Conservation (phyloP, 2,888 invertebrate species). For the Aleiodes testaceus region DNA sequence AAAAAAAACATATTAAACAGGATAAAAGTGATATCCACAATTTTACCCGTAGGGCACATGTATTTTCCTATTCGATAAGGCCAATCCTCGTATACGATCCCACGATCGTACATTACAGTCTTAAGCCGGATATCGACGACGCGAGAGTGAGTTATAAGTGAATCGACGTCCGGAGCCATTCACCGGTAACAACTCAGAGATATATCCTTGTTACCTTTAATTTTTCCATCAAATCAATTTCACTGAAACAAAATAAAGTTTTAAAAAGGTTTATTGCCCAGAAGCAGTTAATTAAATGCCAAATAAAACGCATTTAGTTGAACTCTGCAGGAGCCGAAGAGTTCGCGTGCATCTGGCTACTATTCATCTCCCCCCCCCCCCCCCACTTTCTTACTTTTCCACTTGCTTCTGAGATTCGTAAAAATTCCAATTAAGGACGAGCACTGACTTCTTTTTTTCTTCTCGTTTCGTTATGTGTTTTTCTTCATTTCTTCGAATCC, state of each 20-base stretch:
- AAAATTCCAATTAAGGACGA: conserved; percentile 36
- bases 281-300: conserved; percentile 57
- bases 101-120: conserved; percentile 42
- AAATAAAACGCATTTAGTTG: conserved; percentile 49
- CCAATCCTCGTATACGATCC: conserved; percentile 14
- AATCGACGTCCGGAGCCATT: conserved; percentile 32
- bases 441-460: conserved; percentile 39
- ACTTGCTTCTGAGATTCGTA: conserved; percentile 37
- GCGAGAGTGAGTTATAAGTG: conserved; percentile 55
- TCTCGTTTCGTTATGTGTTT: not conserved
- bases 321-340: conserved; percentile 1
- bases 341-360: conserved; percentile 15
- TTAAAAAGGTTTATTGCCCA: conserved; percentile 17
- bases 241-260: conserved; percentile 3
- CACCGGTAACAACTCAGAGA: conserved; percentile 13
- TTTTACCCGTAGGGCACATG: not conserved
- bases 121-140: conserved; percentile 62
- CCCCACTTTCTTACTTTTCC: too few species aligned
- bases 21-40: not conserved
- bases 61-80: conserved; percentile 51
- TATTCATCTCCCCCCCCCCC: not conserved
- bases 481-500: conserved; percentile 28
- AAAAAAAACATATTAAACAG: too few species aligned
- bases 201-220: conserved; percentile 22
- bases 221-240: conserved; percentile 8